Conservation (phyloP, 2,888 invertebrate genomes). For the Lymantria monacha region DNA sequence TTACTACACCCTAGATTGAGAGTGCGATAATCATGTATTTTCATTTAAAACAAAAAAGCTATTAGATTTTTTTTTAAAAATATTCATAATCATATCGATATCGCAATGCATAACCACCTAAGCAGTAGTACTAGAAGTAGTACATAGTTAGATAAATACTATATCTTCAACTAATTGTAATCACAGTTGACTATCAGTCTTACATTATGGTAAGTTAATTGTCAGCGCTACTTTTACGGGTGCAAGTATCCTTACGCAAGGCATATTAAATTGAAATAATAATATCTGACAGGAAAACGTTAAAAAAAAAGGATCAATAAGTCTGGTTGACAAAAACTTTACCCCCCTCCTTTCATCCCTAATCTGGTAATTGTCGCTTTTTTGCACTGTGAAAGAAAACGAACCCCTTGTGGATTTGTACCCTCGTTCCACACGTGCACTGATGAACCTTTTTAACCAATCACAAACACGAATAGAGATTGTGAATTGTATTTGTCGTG, state of each 20-base stretch:
- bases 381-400: conserved; percentile 61
- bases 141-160: too few species aligned
- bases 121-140: too few species aligned
- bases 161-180: conserved; percentile 1
- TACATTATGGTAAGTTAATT: too few species aligned
- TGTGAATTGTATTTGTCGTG: conserved; percentile 54
- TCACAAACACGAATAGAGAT: conserved; percentile 50
- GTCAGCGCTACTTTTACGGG: too few species aligned
- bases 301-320: conserved; percentile 55
- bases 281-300: conserved; percentile 47
- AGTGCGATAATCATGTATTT: too few species aligned
- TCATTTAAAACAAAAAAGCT: too few species aligned
- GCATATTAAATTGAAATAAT: conserved; percentile 60
- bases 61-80: too few species aligned
- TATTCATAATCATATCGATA: too few species aligned
- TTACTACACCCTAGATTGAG: too few species aligned
- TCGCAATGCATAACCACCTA: too few species aligned
- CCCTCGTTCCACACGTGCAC: conserved; percentile 66
- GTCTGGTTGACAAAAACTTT: conserved; percentile 50
- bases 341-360: conserved; percentile 63
- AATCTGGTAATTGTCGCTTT: conserved; percentile 75
- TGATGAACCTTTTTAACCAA: conserved; percentile 59
- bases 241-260: conserved; percentile 26
- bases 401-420: conserved; percentile 66
- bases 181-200: conserved; percentile 19